Base-by-base conservation (phyloP, 92 coral and sea anemone species). In the Zoanthus sansibaricus region DNA sequence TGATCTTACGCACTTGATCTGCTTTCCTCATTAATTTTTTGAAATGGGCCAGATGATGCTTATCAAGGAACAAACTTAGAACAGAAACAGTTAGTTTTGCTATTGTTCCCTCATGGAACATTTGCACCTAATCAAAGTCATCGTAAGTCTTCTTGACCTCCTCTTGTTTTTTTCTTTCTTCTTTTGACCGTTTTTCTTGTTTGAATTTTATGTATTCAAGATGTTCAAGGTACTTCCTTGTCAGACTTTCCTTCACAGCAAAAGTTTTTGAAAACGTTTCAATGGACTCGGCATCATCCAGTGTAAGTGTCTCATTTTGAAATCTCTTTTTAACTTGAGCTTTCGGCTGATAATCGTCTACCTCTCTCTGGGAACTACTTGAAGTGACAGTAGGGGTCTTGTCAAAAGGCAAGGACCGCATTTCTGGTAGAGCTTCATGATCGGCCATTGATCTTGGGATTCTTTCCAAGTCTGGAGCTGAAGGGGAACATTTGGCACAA, bases 71-170 rank as follows among this genome's bases (percentile, higher is more conserved):
- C 68, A 61, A 61, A 61, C 15, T 61, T 7, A 61, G 68, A 61
- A 37, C 42, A 37, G 75, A 86, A 87, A 71, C 82, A 87, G 74
- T 33, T 76, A 76, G 77, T 46, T 79, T 79, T 79, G 4, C 66
- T 17, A 79, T 47, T 15, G 74, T 79, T 70, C 90, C 86, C 86
- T 79, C 52, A 42, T 71, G 90, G 31, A 87, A 87, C 75, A 87
- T 78, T 16, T 78, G 47, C 11, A 87, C 79, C 90, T 86, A 87
- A 55, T 54, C 86, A 42, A 79, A 87, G 73, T 78, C 78, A 67
- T 87, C 18, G 64, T 78, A 87, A 10, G 86, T 78, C 4, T 30
- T 87, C 71, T 5, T 86, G 70, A 10, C 89, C 47, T 77, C 78
- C 58, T 87, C 86, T 79, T 87, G 80, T 17, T 56, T 87, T 87